Percentiles rank a stretch among this genome's conserved stretches.
phyloP scores from a whole-genome alignment of 2,113 vertebrate species.

The Phocoena phocoena region DNA sequence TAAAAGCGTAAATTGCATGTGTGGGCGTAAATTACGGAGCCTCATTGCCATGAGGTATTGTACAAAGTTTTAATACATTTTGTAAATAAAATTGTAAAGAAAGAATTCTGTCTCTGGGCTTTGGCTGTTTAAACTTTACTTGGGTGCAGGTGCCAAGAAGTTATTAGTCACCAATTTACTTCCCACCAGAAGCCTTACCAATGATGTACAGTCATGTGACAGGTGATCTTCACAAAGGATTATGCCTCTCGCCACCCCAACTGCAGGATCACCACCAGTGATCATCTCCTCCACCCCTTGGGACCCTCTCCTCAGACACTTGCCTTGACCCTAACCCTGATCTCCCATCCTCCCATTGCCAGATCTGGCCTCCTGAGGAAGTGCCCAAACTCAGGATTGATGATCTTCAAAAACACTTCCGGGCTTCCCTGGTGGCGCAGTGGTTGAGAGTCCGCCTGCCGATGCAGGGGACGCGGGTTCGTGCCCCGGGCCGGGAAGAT shows the following conservation, averaged over 20 bases:
- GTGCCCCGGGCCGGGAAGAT: no score
- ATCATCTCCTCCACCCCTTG: neutral
- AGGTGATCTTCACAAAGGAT: neutral
- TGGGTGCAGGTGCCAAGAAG: neutral
- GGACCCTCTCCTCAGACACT: neutral
- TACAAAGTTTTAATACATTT: slow-evolving; percentile 99
- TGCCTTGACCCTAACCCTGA: neutral
- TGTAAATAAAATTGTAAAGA: slow-evolving; percentile 99
- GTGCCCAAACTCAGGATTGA: neutral
- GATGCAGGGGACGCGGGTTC: no score
- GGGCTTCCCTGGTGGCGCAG: no score
- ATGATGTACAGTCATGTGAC: neutral
- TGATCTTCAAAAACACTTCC: neutral
- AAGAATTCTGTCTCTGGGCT: slow-evolving; percentile 77
- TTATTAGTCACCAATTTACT: slow-evolving; percentile 17
- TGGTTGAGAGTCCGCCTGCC: no score
- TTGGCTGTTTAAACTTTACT: slow-evolving; percentile 29
- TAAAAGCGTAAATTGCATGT: slow-evolving; percentile 98
- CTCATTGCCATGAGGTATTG: slow-evolving; percentile 95
- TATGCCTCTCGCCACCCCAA: neutral
- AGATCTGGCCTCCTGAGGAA: neutral
- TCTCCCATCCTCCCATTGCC: neutral
- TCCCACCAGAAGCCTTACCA: slow-evolving; percentile 23
- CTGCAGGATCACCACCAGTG: neutral
- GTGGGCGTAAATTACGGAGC: slow-evolving; percentile 92